Percentiles rank a stretch among this genome's conserved stretches.
phyloP scores from a whole-genome alignment of 1,140 invertebrate species.

The Monomorium pharaonis region DNA sequence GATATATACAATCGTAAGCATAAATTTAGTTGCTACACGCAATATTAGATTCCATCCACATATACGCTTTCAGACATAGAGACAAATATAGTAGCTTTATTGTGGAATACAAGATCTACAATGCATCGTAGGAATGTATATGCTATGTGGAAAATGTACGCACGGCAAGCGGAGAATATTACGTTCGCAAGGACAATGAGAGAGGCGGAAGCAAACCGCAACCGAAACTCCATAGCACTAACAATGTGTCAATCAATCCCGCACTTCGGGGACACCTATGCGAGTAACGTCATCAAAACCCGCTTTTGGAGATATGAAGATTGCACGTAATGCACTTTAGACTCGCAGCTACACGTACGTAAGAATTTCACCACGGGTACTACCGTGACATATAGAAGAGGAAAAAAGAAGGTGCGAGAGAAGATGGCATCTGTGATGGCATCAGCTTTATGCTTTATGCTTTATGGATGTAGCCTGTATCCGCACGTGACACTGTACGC shows the following conservation, averaged over 20 bases:
- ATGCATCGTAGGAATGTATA: conserved; percentile 14
- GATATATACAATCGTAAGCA: not conserved
- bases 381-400: not conserved
- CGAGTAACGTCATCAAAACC: conserved; percentile 40
- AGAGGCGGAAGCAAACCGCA: not conserved
- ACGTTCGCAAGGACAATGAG: conserved; percentile 47
- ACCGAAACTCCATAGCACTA: conserved; percentile 23
- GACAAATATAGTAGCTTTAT: conserved; percentile 19
- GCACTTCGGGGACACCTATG: not conserved
- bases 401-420: conserved; percentile 33
- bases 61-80: conserved; percentile 6
- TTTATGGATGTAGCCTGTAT: conserved; percentile 73
- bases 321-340: conserved; percentile 46
- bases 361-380: not conserved
- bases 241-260: conserved; percentile 47
- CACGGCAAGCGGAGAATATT: conserved; percentile 33
- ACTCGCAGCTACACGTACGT: not conserved
- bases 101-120: conserved; percentile 36
- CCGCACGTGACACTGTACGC: conserved; percentile 71
- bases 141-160: conserved; percentile 26
- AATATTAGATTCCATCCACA: conserved; percentile 11
- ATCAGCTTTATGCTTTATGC: conserved; percentile 71
- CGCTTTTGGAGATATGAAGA: conserved; percentile 26
- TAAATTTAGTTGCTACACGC: conserved; percentile 3
- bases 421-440: conserved; percentile 57